These are phyloP conservation scores for Phaedon cochleariae DNA, from an alignment of 2,888 invertebrate species.

Conservation along the genomic window DNA sequence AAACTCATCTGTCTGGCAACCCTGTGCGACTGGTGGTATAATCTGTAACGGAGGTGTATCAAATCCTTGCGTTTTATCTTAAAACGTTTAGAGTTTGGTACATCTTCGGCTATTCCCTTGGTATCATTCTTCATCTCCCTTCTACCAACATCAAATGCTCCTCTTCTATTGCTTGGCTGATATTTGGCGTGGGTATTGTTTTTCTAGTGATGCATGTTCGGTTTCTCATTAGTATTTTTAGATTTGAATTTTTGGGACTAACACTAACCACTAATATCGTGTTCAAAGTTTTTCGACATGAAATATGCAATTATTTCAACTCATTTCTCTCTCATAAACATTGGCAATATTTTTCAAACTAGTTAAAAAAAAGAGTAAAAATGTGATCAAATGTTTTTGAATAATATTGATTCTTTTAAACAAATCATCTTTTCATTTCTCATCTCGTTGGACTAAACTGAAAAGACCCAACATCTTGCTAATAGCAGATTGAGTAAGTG, in stretches of 20 bases:
- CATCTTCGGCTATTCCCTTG: conserved; percentile 48
- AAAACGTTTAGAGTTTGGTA: conserved; percentile 52
- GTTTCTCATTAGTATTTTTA: conserved; percentile 18
- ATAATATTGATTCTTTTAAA: too few relatives aligned
- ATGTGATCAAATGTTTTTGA: too few relatives aligned
- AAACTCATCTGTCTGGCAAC: conserved; percentile 62
- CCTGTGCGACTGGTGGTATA: conserved; percentile 59
- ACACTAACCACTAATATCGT: background rate
- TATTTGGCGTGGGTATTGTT: conserved; percentile 25
- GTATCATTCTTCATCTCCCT: conserved; percentile 25
- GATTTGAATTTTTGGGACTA: conserved; percentile 19
- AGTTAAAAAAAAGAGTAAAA: too few relatives aligned
- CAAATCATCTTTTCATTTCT: too few relatives aligned
- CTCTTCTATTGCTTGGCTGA: conserved; percentile 8
- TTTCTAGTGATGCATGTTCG: conserved; percentile 25
- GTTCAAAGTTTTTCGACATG: too few relatives aligned
- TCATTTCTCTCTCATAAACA: too few relatives aligned
- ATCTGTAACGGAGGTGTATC: conserved; percentile 51
- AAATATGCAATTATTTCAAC: too few relatives aligned
- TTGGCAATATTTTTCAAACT: too few relatives aligned
- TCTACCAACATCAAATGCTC: background rate
- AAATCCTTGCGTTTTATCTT: conserved; percentile 44
- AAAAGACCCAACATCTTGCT: too few relatives aligned
- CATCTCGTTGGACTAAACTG: too few relatives aligned
- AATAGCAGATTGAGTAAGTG: too few relatives aligned